Evolutionary conservation across 1,140 invertebrate species (phyloP), one percentile per base, ranked within the genome.

Genomic region (Drosophila simulans): DNA sequence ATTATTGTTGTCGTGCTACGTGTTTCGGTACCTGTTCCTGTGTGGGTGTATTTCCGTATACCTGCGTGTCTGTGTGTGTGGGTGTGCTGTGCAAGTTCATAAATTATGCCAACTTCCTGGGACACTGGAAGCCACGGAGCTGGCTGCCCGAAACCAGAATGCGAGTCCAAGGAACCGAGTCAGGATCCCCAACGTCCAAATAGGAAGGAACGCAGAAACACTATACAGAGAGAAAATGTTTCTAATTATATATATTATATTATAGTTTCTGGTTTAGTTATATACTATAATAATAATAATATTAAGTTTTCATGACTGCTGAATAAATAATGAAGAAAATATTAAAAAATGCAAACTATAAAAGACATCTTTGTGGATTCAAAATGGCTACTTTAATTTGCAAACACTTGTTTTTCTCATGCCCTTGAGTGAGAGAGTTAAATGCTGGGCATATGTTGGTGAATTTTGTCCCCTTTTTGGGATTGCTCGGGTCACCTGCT

Each of bases 1-100:
- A 78, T 78, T 78, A 78, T 78, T 78, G 75, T 78, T 78, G 76
- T 71, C 74, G 46, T 64, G 74, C 74, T 78, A 62, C 72, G 71
- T 75, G 77, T 63, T 60, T 62, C 75, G 73, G 58, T 74, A 20
- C 40, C 11, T 42, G n/a, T 17, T 7, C 48, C 35, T 42, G 37
- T 52, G 37, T 77, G 43, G 58, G 42, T 79, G 66, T 70, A 8
- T 31, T 31, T 31, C 31, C 31, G 7, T 10, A 31, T 3, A 10
- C 1, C 31, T 63, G 11, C 37, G 42, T 48, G 34, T 37, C 11
- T 34, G 7, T 20, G 12, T 15, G 25, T 13, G 12, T 37, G 17
- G 4, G 37, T 37, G 48, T 46, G 58, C 51, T 53, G 45, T 52
- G 76, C 57, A 68, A 77, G 75, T 78, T 78, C 76, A 78, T 78